Evolutionary conservation across 2,888 invertebrate genomes (phyloP), one percentile per base, ranked within the genome.

Genomic region (Atrina japonica): DNA sequence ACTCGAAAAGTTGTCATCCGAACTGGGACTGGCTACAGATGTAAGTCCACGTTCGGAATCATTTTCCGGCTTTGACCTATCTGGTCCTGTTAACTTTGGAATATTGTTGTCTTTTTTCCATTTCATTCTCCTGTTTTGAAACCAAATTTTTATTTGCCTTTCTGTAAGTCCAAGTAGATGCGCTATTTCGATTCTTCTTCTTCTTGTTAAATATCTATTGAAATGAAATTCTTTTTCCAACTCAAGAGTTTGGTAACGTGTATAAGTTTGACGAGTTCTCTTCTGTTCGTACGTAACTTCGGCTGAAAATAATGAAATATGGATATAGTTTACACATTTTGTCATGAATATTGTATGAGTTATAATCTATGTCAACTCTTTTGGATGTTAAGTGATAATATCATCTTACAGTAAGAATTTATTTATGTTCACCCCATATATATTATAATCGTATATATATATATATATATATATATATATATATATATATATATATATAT

Each of bases 221-320:
- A 97, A 98, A 93, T 98, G 98, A 93, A 98, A 98, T 93, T 98
- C 98, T 92, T 98, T 98, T 92, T 98, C 98, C 92, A 98, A 93
- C 93, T 98, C 98, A 91, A 98, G 93, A 68, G 98, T 98, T 93
- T 98, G 98, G 93, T 97, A 97, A 91, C 98, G 94, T 84, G 98
- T 98, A 92, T 98, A 98, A 83, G 98, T 98, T 92, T 98, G 98
- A 87, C 98, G 94, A 81, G 97, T 97, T 91, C 98, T 94, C 93
- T 98, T 98, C 92, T 97, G 94, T 93, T 97, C 86, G 40, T 84
- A 86, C 40, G 85, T 80, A 7, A 85, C 83, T 61, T 85, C 84
- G 55, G 83, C 80, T 82, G 76, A 65, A 80, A 74, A 49, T 18
- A 63, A 60, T 65, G 5, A 35, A 35, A 35, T n/a, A n/a, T n/a